A percentile compares a stretch with the other conserved stretches of the same genome.
These are phyloP conservation scores for Elgaria multicarinata DNA, from an alignment of 2,113 vertebrate species.

Conservation along the genomic window DNA sequence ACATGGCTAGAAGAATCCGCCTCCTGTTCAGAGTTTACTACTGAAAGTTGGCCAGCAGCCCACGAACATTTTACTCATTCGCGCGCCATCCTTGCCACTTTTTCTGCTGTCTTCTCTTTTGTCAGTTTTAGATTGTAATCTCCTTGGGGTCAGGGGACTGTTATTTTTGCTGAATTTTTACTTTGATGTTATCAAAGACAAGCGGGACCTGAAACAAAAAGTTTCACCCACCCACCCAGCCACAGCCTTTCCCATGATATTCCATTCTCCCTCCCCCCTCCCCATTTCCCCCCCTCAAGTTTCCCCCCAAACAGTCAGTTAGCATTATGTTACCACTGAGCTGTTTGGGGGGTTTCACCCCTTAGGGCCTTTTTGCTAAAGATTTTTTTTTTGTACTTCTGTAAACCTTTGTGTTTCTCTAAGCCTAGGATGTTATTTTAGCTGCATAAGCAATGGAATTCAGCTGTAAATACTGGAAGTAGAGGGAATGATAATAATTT, in stretches of 20 bases:
- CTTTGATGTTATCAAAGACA: background rate
- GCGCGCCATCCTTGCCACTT: background rate
- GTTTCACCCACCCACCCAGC: background rate
- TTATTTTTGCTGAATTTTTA: background rate
- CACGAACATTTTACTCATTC: background rate
- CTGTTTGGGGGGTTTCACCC: background rate
- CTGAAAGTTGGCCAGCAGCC: background rate
- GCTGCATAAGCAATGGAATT: background rate
- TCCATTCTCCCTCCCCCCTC: background rate
- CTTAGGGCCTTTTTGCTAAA: background rate
- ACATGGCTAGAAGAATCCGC: background rate
- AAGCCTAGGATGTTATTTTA: background rate
- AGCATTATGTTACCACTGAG: background rate
- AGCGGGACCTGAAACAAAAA: background rate
- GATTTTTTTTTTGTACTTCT: background rate
- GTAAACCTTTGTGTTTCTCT: background rate
- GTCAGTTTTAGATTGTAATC: background rate
- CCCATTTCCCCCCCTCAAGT: background rate
- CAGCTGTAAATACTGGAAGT: background rate
- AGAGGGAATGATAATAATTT: background rate
- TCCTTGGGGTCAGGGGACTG: background rate
- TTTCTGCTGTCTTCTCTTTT: background rate
- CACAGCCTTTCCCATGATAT: background rate
- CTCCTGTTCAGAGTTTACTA: background rate
- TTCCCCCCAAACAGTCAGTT: background rate